These are phyloP conservation scores for Campoletis raptor DNA, from an alignment of 2,888 invertebrate genomes.

Conservation along the genomic window DNA sequence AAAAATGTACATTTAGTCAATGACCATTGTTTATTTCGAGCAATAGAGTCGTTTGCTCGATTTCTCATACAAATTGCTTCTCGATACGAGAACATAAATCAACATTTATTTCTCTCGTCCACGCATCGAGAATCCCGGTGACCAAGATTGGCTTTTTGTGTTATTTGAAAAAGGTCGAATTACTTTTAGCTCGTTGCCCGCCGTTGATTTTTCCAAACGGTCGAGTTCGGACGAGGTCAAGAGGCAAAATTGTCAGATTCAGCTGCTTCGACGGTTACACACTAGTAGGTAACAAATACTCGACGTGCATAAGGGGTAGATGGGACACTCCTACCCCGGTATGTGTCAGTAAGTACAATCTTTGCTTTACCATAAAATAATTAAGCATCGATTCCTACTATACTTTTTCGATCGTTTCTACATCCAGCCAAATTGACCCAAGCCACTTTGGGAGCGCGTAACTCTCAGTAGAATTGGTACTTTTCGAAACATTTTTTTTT, in stretches of 20 bases:
- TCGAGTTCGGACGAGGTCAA: conserved; percentile 84
- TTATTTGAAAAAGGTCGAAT: conserved; percentile 51
- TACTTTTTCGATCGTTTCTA: neutral
- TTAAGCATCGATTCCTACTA: neutral
- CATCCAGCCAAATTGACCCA: too few species aligned
- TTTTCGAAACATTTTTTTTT: too few species aligned
- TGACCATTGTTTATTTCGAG: neutral
- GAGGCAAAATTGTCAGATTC: conserved; percentile 87
- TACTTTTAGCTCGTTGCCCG: conserved; percentile 81
- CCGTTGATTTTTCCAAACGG: conserved; percentile 85
- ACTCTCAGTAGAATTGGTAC: too few species aligned
- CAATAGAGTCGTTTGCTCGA: neutral
- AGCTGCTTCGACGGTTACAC: conserved; percentile 87
- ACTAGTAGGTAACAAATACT: conserved; percentile 89
- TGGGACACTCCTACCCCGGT: conserved; percentile 90
- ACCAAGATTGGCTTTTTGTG: conserved; percentile 25
- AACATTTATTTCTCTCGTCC: conserved; percentile 20
- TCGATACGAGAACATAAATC: conserved; percentile 28
- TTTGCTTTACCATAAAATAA: neutral
- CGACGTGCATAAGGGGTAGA: conserved; percentile 89
- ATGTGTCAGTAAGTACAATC: conserved; percentile 90
- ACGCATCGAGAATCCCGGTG: neutral
- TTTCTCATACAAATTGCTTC: neutral
- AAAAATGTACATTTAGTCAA: neutral
- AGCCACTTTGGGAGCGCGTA: too few species aligned